phyloP scores from a whole-genome alignment of 2,888 invertebrate genomes.

The Lepetodrilus schrolli region DNA sequence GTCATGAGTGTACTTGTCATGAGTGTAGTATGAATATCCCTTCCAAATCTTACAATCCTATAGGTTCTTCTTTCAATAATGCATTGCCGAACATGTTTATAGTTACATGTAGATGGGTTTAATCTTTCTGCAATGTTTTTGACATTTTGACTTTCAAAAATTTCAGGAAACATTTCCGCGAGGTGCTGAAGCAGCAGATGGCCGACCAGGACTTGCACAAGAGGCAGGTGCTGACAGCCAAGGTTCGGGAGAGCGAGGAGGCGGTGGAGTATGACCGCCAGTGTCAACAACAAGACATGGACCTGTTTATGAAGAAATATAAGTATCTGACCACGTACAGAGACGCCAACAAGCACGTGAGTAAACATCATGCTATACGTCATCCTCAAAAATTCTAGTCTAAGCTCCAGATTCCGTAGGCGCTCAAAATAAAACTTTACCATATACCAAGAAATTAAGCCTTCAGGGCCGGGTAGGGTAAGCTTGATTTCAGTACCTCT shows the following conservation, averaged over 20 bases:
- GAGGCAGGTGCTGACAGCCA: conserved; percentile 47
- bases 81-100: neutral
- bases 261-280: conserved; percentile 65
- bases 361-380: conserved; percentile 12
- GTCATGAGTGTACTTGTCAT: too few species aligned
- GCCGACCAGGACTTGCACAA: conserved; percentile 55
- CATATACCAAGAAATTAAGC: too few species aligned
- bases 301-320: conserved; percentile 58
- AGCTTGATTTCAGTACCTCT: too few species aligned
- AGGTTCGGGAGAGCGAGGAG: conserved; percentile 62
- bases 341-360: conserved; percentile 71
- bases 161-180: conserved; percentile 65
- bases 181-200: conserved; percentile 73
- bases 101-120: neutral
- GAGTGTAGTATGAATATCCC: too few species aligned
- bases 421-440: too few species aligned
- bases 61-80: too few species aligned
- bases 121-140: neutral
- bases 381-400: too few species aligned
- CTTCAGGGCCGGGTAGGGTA: too few species aligned
- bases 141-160: neutral
- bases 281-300: conserved; percentile 59
- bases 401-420: too few species aligned
- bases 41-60: too few species aligned
- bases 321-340: conserved; percentile 68